Evolutionary conservation across 2,113 vertebrate species (phyloP).

Genomic region (Cochlearius cochlearius): DNA sequence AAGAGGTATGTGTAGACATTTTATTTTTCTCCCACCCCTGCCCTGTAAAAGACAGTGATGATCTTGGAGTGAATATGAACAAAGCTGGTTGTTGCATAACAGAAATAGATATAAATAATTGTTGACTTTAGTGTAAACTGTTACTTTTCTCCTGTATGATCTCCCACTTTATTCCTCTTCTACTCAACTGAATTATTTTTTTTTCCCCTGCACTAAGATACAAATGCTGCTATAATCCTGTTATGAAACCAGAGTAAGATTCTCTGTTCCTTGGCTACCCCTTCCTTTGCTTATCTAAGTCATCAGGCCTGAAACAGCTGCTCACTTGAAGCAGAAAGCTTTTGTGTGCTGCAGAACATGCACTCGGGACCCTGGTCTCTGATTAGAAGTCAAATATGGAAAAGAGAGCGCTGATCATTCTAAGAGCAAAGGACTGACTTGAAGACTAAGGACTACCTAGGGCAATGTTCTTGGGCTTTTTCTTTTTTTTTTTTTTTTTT

Average conservation of each 20-base stretch:
- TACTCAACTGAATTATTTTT: background rate
- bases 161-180: background rate
- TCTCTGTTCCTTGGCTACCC: background rate
- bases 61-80: background rate
- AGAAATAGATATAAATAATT: background rate
- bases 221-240: background rate
- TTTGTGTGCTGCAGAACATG: background rate
- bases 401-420: background rate
- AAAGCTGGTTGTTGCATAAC: accelerated
- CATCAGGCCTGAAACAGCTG: background rate
- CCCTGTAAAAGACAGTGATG: background rate
- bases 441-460: background rate
- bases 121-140: background rate
- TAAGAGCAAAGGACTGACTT: background rate
- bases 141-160: background rate
- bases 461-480: background rate
- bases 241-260: accelerated
- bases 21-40: background rate
- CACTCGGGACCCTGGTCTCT: background rate
- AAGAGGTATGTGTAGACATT: slow-evolving; percentile 56
- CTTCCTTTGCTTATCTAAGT: background rate
- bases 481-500: background rate
- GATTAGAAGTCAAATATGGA: background rate
- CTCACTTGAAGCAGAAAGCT: background rate
- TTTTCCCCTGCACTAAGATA: background rate